Base-by-base conservation (phyloP, 2,888 invertebrate genomes). In the Drosophila rubida region DNA sequence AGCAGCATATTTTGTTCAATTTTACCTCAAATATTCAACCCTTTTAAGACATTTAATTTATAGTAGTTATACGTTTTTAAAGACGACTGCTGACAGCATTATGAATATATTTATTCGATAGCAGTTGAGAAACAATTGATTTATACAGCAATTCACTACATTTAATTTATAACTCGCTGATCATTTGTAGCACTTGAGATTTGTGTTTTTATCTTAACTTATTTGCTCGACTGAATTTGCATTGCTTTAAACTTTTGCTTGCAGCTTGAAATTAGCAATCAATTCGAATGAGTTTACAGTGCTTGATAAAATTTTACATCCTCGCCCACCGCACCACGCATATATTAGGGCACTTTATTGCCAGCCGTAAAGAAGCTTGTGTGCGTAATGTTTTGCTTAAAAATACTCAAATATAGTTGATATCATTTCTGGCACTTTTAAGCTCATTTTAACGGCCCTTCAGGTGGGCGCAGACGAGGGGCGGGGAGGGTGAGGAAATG, bases 391-490 rank as follows among this genome's bases (percentile, higher is more conserved):
- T 32, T 54, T 32, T 22, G 32, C 37, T 25, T 4, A 22, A 48
- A 13, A 41, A 19, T 58, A 14, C 57, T 68, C 39, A 44, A 51
- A 50, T 74, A 69, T 69, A 70, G 63, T 49, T 60, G 70, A 70
- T 58, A 57, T 58, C 57, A 64, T 75, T 75, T 75, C 57, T 55
- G 30, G 37, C 32, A 30, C 53, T 59, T 57, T 55, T 60, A 53
- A 77, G 75, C 75, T 72, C 59, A 37, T 72, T 77, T 75, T 75
- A 75, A 75, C 73, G 74, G 78, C 50, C 41, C 49, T 54, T 61
- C 75, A 77, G 75, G 77, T 72, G 67, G 32, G 50, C 35, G 30
- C 4, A 30, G 30, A 30, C 0, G 9, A 9, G 27, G 9, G 27
- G 9, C 3, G 4, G 4, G 6, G 13, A 13, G n/a, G 11, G 25